A percentile compares a stretch with the other conserved stretches of the same genome.
These are phyloP conservation scores for Heliornis fulica DNA, from an alignment of 2,113 vertebrate genomes.

Conservation along the genomic window DNA sequence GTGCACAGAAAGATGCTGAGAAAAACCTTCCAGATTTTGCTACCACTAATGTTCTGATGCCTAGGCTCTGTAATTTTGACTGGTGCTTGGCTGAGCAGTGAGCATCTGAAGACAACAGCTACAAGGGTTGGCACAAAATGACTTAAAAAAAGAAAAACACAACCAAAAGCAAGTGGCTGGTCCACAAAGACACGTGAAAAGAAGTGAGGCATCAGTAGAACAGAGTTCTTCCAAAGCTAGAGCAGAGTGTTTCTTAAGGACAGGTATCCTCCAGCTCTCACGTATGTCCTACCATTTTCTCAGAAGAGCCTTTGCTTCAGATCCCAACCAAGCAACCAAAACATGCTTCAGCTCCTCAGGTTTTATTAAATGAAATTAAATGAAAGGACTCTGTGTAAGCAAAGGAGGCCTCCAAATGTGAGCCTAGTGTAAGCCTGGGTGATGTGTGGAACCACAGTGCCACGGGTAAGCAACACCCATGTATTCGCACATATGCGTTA, in stretches of 20 bases:
- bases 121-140: neutral
- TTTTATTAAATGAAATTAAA: neutral
- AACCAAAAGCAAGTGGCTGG: neutral
- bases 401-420: neutral
- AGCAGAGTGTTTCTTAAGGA: neutral
- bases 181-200: fast-evolving
- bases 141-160: neutral
- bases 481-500: neutral
- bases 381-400: neutral
- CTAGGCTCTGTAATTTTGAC: neutral
- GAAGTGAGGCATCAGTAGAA: neutral
- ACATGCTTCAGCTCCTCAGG: neutral
- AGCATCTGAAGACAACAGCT: neutral
- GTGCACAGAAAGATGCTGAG: neutral
- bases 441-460: neutral
- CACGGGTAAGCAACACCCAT: neutral
- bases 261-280: neutral
- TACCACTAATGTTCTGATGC: neutral
- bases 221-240: neutral
- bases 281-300: neutral
- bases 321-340: neutral
- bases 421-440: neutral
- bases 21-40: neutral
- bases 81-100: neutral
- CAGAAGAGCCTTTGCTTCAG: neutral